Percentiles rank a stretch among this genome's conserved stretches.
Evolutionary conservation across 2,888 invertebrate species (phyloP).

Genomic region (Aporophyla nigra): DNA sequence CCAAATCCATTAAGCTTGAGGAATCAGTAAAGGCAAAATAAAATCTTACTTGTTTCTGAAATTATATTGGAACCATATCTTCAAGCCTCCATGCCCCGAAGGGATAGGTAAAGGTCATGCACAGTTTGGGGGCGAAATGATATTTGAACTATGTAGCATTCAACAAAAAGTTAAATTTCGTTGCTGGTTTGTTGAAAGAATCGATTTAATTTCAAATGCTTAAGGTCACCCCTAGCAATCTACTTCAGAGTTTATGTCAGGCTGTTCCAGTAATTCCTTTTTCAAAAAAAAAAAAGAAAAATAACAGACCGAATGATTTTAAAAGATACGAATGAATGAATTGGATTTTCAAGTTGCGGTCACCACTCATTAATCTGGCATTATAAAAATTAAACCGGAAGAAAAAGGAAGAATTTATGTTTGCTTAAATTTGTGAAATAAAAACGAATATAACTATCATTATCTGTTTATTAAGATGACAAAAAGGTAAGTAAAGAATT

Average conservation of each 20-base stretch:
- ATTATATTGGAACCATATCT: not conserved
- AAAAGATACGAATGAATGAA: conserved; percentile 49
- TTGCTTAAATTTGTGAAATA: not conserved
- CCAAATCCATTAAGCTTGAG: not conserved
- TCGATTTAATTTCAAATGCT: not conserved
- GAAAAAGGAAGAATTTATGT: not conserved
- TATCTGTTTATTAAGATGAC: not conserved
- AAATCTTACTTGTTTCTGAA: not conserved
- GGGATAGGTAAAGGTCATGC: not conserved
- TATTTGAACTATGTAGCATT: not conserved
- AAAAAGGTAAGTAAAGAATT: conserved; percentile 27
- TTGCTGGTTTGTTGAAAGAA: not conserved
- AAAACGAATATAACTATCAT: not conserved
- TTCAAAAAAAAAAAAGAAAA: conserved; percentile 30
- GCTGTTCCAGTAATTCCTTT: conserved; percentile 23
- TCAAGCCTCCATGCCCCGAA: not conserved
- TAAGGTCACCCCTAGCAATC: not conserved
- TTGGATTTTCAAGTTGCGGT: conserved; percentile 32
- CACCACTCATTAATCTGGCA: not conserved
- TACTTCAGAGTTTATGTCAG: not conserved
- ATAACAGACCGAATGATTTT: conserved; percentile 47
- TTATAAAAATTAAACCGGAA: not conserved
- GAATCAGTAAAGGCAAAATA: not conserved
- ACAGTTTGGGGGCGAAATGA: not conserved
- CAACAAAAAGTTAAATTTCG: not conserved